Percentiles rank a stretch among this genome's conserved stretches.
Conservation (phyloP, 2,113 vertebrate species). For the Noturus placidus region DNA sequence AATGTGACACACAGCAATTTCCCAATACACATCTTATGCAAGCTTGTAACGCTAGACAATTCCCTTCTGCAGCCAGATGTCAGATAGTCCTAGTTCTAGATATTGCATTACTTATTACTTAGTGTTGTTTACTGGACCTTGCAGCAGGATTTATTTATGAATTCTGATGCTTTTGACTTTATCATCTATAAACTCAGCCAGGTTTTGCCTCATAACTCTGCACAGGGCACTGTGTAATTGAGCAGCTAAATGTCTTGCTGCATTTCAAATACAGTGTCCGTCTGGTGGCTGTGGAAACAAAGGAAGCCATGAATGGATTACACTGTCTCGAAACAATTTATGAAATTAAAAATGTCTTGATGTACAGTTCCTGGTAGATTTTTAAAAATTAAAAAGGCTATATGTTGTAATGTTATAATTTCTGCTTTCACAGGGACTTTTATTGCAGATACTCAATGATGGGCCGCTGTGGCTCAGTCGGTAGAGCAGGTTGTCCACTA, state of each 20-base stretch:
- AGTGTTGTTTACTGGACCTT: not conserved
- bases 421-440: not conserved
- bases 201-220: slow-evolving; percentile 3
- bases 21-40: not conserved
- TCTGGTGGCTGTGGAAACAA: slow-evolving; percentile 7
- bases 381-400: slow-evolving; percentile 6
- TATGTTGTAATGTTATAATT: not conserved
- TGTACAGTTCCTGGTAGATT: not conserved
- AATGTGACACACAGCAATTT: slow-evolving; percentile 7
- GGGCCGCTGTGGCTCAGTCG: too few relatives aligned
- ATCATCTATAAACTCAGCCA: not conserved
- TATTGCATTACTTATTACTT: not conserved
- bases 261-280: not conserved
- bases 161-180: slow-evolving; percentile 6
- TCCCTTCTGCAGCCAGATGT: not conserved
- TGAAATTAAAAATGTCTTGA: not conserved
- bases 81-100: not conserved
- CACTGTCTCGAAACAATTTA: not conserved
- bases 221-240: slow-evolving; percentile 1
- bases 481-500: too few relatives aligned
- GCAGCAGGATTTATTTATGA: not conserved
- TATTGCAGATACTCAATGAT: not conserved
- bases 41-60: not conserved
- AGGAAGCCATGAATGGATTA: not conserved
- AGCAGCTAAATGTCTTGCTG: not conserved